Percentiles rank a stretch among this genome's conserved stretches.
phyloP scores from a whole-genome alignment of 2,888 invertebrate genomes.

The Diaprepes abbreviatus region DNA sequence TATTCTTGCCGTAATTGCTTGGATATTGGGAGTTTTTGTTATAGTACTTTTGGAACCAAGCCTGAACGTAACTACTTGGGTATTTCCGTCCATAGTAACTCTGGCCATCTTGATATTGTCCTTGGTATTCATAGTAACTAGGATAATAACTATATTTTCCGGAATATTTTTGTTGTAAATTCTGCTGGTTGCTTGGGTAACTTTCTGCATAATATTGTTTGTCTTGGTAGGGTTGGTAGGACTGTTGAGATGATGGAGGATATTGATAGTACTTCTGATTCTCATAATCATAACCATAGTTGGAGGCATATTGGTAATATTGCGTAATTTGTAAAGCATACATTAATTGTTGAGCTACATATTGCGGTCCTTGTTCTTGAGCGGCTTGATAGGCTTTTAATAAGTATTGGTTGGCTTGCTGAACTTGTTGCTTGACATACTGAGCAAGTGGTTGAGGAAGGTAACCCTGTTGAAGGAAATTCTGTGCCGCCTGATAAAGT shows the following conservation, averaged over 20 bases:
- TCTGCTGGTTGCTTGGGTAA: constrained; percentile 4
- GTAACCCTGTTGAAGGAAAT: neutral
- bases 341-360: constrained; percentile 19
- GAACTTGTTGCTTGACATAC: neutral
- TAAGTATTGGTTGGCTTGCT: constrained; percentile 23
- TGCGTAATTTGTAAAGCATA: constrained; percentile 5
- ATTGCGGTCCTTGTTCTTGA: constrained; percentile 8
- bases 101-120: constrained; percentile 9
- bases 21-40: too few species aligned
- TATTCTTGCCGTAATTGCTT: too few species aligned
- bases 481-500: neutral
- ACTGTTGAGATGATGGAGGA: too few species aligned
- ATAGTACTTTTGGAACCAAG: constrained; percentile 17
- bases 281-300: too few species aligned
- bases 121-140: neutral
- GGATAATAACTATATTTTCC: neutral
- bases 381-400: neutral
- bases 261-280: too few species aligned
- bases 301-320: neutral
- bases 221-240: neutral
- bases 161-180: constrained; percentile 15
- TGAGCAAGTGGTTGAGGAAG: neutral
- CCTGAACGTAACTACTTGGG: too few species aligned
- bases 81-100: constrained; percentile 3
- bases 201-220: constrained; percentile 4